Conservation (phyloP, 2,888 invertebrate species). For the Cerceris ruficornis region DNA sequence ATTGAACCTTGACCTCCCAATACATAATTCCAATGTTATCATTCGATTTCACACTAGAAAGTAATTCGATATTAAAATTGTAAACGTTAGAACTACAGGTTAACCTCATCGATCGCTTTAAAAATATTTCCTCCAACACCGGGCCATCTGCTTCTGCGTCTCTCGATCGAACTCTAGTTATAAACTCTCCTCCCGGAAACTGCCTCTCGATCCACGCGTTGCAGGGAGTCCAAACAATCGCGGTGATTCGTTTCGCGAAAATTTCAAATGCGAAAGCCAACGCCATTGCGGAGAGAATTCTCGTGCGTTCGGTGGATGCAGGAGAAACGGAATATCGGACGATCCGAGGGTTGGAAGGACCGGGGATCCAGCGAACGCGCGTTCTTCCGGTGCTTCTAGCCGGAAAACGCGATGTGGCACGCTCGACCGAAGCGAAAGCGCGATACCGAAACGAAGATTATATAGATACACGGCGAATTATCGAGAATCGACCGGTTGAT, state of each 20-base stretch:
- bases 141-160: too few species aligned
- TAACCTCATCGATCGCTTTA: too few species aligned
- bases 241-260: not conserved
- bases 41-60: too few species aligned
- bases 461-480: constrained; percentile 22
- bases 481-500: constrained; percentile 30
- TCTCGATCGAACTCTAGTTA: too few species aligned
- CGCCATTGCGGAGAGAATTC: not conserved
- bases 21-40: too few species aligned
- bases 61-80: too few species aligned
- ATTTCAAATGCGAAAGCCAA: not conserved
- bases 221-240: not conserved
- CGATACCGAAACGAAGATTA: constrained; percentile 24
- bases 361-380: not conserved
- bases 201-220: too few species aligned
- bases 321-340: constrained; percentile 1
- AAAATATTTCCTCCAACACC: too few species aligned
- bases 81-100: too few species aligned
- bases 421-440: constrained; percentile 4
- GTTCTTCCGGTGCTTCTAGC: constrained; percentile 6
- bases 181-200: too few species aligned
- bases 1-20: too few species aligned
- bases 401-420: constrained; percentile 23
- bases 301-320: not conserved
- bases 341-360: not conserved